These are phyloP conservation scores for Arvicola amphibius DNA, from an alignment of 2,797 vertebrate species.

Conservation along the genomic window DNA sequence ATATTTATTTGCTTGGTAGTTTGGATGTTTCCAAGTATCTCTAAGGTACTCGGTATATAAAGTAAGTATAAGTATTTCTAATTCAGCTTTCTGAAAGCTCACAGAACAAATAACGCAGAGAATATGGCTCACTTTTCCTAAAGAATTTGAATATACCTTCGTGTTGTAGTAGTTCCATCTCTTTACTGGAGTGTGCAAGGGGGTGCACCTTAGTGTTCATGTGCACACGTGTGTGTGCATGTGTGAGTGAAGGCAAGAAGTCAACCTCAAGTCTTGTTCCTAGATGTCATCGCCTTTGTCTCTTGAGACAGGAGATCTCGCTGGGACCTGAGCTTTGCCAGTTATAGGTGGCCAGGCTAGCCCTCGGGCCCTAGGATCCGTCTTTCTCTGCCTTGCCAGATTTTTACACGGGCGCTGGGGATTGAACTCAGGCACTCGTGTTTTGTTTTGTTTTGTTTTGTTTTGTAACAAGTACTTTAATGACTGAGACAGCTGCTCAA, in stretches of 20 bases:
- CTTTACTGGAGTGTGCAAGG: background rate
- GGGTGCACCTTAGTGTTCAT: background rate
- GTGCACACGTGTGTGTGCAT: background rate
- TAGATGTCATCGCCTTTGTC: background rate
- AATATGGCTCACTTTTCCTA: background rate
- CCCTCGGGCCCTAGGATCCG: background rate
- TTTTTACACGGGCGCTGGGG: background rate
- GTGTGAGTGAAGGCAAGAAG: background rate
- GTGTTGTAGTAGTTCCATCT: background rate
- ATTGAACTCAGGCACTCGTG: background rate
- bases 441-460: background rate
- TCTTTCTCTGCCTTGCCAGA: background rate
- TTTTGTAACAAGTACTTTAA: background rate
- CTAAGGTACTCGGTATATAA: background rate
- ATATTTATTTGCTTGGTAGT: background rate
- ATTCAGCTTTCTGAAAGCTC: constrained; percentile 40
- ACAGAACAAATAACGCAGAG: background rate
- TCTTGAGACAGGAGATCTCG: background rate
- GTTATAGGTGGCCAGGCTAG: background rate
- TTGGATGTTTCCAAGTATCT: constrained; percentile 7
- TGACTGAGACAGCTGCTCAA: too few species aligned
- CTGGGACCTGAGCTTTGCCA: background rate
- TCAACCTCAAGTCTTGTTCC: background rate
- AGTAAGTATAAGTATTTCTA: background rate
- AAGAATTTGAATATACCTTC: background rate